Evolutionary conservation across 2,113 vertebrate species (phyloP).

Genomic region (Xyrauchen texanus): DNA sequence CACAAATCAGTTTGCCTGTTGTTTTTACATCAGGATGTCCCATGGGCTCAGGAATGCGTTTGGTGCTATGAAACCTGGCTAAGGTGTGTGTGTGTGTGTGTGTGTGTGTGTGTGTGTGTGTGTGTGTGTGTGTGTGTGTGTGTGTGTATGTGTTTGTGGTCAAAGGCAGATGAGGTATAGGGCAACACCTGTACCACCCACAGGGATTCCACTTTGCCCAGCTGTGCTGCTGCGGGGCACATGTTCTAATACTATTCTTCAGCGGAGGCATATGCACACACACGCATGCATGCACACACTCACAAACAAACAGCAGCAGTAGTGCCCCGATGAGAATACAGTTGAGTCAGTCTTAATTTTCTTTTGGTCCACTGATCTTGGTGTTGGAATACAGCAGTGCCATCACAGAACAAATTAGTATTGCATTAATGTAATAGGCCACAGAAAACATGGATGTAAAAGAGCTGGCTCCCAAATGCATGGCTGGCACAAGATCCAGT

Average conservation of each 20-base stretch:
- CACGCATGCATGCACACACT: not conserved
- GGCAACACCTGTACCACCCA: slow-evolving; percentile 68
- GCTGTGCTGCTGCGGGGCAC: slow-evolving; percentile 74
- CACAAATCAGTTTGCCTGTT: slow-evolving; percentile 48
- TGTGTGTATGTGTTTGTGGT: too few species aligned
- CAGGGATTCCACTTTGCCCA: slow-evolving; percentile 67
- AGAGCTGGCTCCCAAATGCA: slow-evolving; percentile 57
- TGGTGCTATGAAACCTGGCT: slow-evolving; percentile 33
- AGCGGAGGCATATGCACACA: not conserved
- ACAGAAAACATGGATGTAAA: slow-evolving; percentile 52
- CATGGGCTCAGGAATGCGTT: slow-evolving; percentile 38
- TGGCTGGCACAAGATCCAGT: slow-evolving; percentile 45
- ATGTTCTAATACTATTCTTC: slow-evolving; percentile 37
- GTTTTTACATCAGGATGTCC: slow-evolving; percentile 19
- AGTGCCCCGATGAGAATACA: slow-evolving; percentile 39
- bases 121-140: slow-evolving; percentile 44
- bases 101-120: too few species aligned
- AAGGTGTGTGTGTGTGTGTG: slow-evolving; percentile 43
- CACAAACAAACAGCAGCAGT: slow-evolving; percentile 9
- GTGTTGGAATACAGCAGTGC: slow-evolving; percentile 48
- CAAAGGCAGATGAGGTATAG: slow-evolving; percentile 36
- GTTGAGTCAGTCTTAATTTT: slow-evolving; percentile 50
- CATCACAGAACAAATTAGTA: slow-evolving; percentile 55
- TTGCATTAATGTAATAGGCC: slow-evolving; percentile 56
- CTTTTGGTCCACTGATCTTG: slow-evolving; percentile 55